Conservation (phyloP, 2,888 invertebrate species). For the Tiliacea citrago region DNA sequence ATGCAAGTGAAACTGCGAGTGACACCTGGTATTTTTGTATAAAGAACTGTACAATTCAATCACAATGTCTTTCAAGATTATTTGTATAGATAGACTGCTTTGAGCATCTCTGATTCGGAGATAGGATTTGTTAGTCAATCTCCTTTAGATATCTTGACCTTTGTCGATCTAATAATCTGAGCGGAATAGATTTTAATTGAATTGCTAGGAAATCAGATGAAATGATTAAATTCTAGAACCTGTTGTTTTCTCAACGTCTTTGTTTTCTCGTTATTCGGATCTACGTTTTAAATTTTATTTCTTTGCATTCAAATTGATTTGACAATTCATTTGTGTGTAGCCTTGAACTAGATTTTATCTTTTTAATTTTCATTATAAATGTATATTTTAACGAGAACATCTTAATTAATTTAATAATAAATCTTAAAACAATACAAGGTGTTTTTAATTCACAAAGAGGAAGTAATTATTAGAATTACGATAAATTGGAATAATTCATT, state of each 20-base stretch:
- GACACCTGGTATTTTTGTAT: not conserved
- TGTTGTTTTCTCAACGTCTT: not conserved
- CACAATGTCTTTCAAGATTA: conserved; percentile 40
- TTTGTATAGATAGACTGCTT: conserved; percentile 16
- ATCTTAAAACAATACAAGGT: too few relatives aligned
- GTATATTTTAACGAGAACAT: not conserved
- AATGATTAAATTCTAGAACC: conserved; percentile 18
- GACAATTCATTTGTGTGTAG: not conserved
- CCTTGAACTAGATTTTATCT: not conserved
- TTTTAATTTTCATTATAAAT: conserved; percentile 3
- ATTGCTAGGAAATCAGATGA: conserved; percentile 25
- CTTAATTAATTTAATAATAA: too few relatives aligned
- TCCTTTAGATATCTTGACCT: conserved; percentile 17
- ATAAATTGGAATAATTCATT: too few relatives aligned
- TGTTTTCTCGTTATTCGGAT: not conserved
- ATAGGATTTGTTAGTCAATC: conserved; percentile 19
- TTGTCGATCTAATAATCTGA: not conserved
- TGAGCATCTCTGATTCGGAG: conserved; percentile 5
- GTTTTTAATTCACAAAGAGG: too few relatives aligned
- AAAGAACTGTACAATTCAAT: conserved; percentile 18
- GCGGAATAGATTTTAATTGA: conserved; percentile 36
- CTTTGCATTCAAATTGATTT: not conserved
- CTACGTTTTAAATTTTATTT: conserved; percentile 12
- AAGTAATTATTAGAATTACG: too few relatives aligned
- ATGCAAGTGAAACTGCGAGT: not conserved